Conservation (phyloP, 2,797 vertebrate genomes). For the Tamandua tetradactyla region DNA sequence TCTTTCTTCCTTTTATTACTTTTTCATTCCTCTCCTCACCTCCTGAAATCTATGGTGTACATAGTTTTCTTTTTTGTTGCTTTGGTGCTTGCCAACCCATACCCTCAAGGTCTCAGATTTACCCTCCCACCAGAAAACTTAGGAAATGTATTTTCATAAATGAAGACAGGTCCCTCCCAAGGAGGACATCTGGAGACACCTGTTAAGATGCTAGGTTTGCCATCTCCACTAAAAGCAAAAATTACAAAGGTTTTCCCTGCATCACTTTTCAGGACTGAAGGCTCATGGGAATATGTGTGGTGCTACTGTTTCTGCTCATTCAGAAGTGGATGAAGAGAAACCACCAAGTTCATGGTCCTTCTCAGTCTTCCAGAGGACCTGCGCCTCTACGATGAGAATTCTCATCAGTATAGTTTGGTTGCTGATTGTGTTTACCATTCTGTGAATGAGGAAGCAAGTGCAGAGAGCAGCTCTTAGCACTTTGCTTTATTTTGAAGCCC, state of each 20-base stretch:
- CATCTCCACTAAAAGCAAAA: neutral
- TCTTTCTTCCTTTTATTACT: neutral
- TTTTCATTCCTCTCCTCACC: neutral
- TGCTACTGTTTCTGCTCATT: neutral
- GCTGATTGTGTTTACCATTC: neutral
- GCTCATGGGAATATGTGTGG: neutral
- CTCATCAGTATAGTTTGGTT: neutral
- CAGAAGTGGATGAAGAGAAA: neutral
- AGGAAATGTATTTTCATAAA: neutral
- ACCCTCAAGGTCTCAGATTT: neutral
- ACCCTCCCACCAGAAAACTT: neutral
- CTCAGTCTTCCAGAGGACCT: neutral
- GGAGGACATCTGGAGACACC: neutral
- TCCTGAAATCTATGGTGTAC: neutral
- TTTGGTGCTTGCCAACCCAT: neutral
- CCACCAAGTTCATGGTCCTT: neutral
- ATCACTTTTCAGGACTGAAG: neutral
- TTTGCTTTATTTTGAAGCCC: neutral
- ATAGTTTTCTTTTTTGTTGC: neutral
- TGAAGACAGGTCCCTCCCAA: neutral
- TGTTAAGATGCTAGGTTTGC: neutral
- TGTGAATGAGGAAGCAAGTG: neutral
- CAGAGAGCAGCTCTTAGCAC: neutral
- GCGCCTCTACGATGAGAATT: neutral
- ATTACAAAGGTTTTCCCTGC: neutral